Evolutionary conservation across 2,113 vertebrate genomes (phyloP).

Genomic region (Poeciliopsis retropinna): DNA sequence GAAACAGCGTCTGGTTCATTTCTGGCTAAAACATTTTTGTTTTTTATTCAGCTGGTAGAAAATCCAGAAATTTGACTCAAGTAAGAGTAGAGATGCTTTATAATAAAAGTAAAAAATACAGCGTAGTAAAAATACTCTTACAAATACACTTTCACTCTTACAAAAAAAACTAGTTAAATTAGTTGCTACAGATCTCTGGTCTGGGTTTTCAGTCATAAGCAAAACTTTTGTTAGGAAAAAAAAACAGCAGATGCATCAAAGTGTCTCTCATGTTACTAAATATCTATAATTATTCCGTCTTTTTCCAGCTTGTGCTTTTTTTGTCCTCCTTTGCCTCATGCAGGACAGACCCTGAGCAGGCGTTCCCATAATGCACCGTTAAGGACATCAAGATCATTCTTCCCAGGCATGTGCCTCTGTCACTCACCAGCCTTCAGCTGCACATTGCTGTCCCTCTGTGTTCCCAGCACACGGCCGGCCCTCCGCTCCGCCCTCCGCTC

Average conservation of each 20-base stretch:
- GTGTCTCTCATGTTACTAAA: neutral
- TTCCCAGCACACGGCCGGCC: constrained; percentile 41
- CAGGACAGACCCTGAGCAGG: neutral
- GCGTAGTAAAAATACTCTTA: too few relatives aligned
- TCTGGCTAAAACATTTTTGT: too few relatives aligned
- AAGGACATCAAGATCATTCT: constrained; percentile 68
- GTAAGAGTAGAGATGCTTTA: too few relatives aligned
- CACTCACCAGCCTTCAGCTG: constrained; percentile 68
- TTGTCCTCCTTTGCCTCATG: constrained; percentile 20
- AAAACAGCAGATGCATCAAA: neutral
- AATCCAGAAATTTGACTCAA: too few relatives aligned
- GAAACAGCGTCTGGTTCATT: too few relatives aligned
- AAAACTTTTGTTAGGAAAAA: neutral
- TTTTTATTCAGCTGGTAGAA: too few relatives aligned
- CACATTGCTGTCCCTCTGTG: constrained; percentile 53
- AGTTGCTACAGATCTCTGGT: too few relatives aligned
- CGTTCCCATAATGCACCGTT: constrained; percentile 46
- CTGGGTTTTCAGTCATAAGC: neutral
- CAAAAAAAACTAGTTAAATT: too few relatives aligned
- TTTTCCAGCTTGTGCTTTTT: constrained; percentile 16
- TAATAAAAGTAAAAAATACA: too few relatives aligned
- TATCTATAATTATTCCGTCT: constrained; percentile 1
- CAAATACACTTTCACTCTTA: too few relatives aligned
- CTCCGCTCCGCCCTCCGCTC: constrained; percentile 19
- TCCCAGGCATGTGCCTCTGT: constrained; percentile 78